These are phyloP conservation scores for Phalanger gymnotis DNA, from an alignment of 2,797 vertebrate genomes.

Conservation along the genomic window DNA sequence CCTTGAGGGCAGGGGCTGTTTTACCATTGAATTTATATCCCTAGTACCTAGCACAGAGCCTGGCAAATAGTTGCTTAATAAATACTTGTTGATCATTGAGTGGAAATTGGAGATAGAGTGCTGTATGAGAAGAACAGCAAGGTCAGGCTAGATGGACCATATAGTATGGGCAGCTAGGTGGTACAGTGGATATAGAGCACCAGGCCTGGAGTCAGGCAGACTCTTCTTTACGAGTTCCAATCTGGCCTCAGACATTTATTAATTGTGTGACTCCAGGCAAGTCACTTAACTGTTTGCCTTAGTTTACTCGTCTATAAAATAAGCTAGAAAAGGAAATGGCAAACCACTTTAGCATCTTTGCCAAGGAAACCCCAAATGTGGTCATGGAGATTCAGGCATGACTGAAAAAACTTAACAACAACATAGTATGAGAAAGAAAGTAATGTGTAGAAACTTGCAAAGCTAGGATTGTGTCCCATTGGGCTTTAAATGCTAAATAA, in stretches of 20 bases:
- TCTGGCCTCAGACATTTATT: not conserved
- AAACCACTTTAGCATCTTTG: not conserved
- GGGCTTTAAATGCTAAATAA: not conserved
- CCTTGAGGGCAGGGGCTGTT: not conserved
- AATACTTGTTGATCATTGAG: not conserved
- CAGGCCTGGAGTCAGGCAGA: too few relatives aligned
- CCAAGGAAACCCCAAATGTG: not conserved
- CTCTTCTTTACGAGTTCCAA: not conserved
- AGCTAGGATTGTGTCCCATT: not conserved
- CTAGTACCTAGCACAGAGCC: not conserved
- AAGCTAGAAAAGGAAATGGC: not conserved
- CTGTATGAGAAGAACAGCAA: not conserved
- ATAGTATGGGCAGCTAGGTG: not conserved
- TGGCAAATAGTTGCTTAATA: not conserved
- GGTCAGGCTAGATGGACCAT: not conserved
- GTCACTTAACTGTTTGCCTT: not conserved
- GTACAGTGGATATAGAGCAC: not conserved
- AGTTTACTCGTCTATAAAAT: not conserved
- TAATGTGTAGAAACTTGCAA: not conserved
- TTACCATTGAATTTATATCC: not conserved
- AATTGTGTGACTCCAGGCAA: not conserved
- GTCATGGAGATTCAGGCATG: not conserved
- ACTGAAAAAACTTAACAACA: not conserved
- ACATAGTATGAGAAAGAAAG: not conserved
- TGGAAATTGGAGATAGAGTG: not conserved